phyloP scores from a whole-genome alignment of 2,113 vertebrate species.

The Aptenodytes forsteri region DNA sequence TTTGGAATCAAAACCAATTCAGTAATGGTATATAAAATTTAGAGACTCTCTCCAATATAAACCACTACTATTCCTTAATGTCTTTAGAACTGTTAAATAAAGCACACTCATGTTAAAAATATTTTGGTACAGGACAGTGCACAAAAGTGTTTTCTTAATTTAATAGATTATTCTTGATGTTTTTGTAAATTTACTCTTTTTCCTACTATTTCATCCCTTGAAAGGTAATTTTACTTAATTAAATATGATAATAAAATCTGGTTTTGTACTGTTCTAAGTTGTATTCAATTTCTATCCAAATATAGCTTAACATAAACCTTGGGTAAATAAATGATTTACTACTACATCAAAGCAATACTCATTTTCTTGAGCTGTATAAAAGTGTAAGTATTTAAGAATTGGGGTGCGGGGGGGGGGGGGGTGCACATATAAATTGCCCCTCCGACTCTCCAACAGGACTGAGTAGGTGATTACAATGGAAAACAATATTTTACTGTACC shows the following conservation, averaged over 20 bases:
- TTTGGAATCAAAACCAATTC: neutral
- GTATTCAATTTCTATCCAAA: neutral
- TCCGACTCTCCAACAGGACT: no score
- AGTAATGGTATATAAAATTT: neutral
- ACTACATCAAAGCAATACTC: neutral
- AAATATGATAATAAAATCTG: neutral
- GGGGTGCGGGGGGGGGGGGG: fast-evolving
- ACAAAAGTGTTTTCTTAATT: neutral
- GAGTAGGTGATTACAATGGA: neutral
- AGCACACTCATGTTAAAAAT: neutral
- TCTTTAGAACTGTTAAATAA: neutral
- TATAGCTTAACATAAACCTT: neutral
- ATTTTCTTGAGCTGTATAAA: neutral
- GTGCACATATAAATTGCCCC: neutral
- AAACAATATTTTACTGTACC: neutral
- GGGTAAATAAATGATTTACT: neutral
- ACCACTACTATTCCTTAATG: neutral
- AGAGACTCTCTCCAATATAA: neutral
- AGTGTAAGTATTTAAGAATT: neutral
- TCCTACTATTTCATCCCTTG: neutral
- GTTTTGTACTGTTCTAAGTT: neutral
- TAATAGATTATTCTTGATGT: neutral
- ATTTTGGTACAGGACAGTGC: neutral
- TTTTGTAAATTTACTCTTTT: neutral
- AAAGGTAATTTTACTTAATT: neutral